Evolutionary conservation across 1,140 invertebrate genomes (phyloP), one percentile per base, ranked within the genome.

Genomic region (Leguminivora glycinivorella): DNA sequence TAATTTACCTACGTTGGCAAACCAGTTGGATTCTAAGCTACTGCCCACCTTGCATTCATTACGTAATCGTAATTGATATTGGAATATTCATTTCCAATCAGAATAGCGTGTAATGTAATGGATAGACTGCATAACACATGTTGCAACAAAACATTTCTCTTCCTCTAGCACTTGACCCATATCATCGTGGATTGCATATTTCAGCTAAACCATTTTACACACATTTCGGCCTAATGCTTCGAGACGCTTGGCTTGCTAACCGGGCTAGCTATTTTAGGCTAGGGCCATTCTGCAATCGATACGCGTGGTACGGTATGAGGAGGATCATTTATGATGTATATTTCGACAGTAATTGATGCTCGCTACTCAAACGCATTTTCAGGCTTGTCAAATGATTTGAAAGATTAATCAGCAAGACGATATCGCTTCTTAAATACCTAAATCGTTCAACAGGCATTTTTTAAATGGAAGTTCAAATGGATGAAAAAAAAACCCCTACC

Each of bases 221-320:
- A 63, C 58, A 63, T 63, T 63, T 63, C 58, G 26, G 58, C 25
- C 58, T 34, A 63, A 63, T 63, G 58, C 29, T 17, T 34, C 58
- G 26, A 63, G 58, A 26, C 58, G 58, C 58, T 63, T 29, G 58
- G 26, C 58, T 25, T 63, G 58, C 14, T 63, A 29, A 63, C 25
- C 58, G 58, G 58, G 56, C 24, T 63, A 52, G 19, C 58, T 63
- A 63, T 63, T 63, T 63, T 63, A n/a, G n/a, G 12, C 58, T 29
- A 63, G 26, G 25, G 58, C 58, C 12, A 60, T 60, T 60, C 56
- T 29, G 56, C 14, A 26, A 63, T 63, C n/a, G 58, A 63, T 63
- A 63, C 4, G 6, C 12, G 25, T 19, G 14, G 6, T 58, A 29
- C 56, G 56, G 56, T 22, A 58, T 58, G 56, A 58, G 47, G 47